These are phyloP conservation scores for Galeopsomyia nigrocyanea DNA, from an alignment of 2,888 invertebrate species.

Conservation along the genomic window DNA sequence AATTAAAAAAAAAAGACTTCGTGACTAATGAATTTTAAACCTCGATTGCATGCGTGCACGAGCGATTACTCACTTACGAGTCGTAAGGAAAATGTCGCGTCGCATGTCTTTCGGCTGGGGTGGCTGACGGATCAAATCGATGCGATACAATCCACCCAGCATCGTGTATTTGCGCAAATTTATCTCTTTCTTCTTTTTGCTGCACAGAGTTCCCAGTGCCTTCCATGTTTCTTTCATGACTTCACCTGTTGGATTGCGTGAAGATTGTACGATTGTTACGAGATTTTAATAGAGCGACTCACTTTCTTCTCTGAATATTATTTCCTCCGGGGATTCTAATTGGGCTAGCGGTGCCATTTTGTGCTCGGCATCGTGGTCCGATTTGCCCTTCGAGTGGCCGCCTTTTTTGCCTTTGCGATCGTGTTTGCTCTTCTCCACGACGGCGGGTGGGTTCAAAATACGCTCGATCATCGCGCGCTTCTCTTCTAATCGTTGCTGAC, in stretches of 20 bases:
- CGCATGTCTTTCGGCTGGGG: slow-evolving; percentile 79
- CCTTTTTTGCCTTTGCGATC: slow-evolving; percentile 31
- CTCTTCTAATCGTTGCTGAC: slow-evolving; percentile 69
- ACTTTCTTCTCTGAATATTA: slow-evolving; percentile 58
- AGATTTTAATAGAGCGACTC: not conserved
- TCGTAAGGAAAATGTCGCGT: slow-evolving; percentile 71
- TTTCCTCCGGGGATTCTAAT: slow-evolving; percentile 59
- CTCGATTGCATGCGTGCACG: too few relatives aligned
- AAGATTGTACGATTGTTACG: not conserved
- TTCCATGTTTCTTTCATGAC: slow-evolving; percentile 55
- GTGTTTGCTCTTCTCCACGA: not conserved
- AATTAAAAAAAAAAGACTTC: too few relatives aligned
- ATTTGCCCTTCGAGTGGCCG: slow-evolving; percentile 20
- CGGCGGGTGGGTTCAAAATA: slow-evolving; percentile 65
- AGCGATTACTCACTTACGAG: slow-evolving; percentile 67
- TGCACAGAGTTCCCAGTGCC: slow-evolving; percentile 49
- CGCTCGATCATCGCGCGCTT: slow-evolving; percentile 66
- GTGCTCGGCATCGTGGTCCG: slow-evolving; percentile 66
- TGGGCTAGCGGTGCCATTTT: slow-evolving; percentile 67
- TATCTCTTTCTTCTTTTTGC: slow-evolving; percentile 68
- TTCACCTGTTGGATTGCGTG: slow-evolving; percentile 68
- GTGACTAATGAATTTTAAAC: too few relatives aligned
- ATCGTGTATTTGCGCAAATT: slow-evolving; percentile 83
- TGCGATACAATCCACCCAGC: slow-evolving; percentile 81
- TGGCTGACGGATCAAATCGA: slow-evolving; percentile 82